phyloP scores from a whole-genome alignment of 2,113 vertebrate genomes.

The Telmatochromis sp. region DNA sequence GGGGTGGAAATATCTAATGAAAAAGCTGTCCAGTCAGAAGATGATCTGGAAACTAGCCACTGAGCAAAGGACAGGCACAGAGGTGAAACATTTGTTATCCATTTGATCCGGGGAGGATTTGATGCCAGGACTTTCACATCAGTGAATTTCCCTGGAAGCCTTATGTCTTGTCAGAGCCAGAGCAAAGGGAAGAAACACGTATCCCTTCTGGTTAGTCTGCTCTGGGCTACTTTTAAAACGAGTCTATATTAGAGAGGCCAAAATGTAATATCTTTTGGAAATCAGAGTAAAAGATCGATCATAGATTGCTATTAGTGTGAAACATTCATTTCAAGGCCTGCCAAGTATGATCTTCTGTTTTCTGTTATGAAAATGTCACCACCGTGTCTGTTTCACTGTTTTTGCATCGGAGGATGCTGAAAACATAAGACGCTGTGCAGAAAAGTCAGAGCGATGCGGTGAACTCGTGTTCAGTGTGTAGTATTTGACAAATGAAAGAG shows the following conservation, averaged over 20 bases:
- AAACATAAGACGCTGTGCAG: not conserved
- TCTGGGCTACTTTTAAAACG: conserved; percentile 16
- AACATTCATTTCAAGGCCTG: not conserved
- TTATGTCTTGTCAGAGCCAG: not conserved
- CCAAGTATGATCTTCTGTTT: not conserved
- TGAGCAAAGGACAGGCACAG: not conserved
- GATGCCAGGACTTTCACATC: conserved; percentile 49
- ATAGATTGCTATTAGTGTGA: not conserved
- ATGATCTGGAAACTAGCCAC: conserved; percentile 3
- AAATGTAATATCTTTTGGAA: not conserved
- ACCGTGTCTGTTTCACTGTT: not conserved
- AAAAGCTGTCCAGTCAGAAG: conserved; percentile 36
- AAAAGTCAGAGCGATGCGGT: not conserved
- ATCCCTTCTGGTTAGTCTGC: conserved; percentile 8
- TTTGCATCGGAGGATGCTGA: not conserved
- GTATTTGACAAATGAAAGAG: not conserved
- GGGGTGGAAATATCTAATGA: conserved; percentile 44
- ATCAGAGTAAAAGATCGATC: not conserved
- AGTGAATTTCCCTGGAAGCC: conserved; percentile 21
- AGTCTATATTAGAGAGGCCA: not conserved
- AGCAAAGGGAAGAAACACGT: conserved; percentile 1
- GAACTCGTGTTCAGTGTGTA: not conserved
- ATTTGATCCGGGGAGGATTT: conserved; percentile 37
- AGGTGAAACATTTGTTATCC: conserved; percentile 59
- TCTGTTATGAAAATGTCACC: not conserved